Percentiles rank a stretch among this genome's conserved stretches.
Conservation (phyloP, 2,797 vertebrate species). For the Garrulus glandarius region DNA sequence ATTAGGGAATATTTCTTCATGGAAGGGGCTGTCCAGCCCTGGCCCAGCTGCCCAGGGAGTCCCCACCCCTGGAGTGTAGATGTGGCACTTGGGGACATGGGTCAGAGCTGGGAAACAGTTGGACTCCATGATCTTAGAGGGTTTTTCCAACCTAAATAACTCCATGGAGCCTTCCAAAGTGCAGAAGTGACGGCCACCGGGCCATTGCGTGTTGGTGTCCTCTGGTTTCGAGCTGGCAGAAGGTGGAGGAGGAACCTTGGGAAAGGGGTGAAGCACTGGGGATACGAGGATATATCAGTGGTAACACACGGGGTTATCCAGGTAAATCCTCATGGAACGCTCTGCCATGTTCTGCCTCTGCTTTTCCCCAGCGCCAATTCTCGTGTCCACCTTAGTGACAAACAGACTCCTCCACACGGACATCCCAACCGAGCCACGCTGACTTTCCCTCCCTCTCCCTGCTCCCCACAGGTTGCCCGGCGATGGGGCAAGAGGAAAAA, state of each 20-base stretch:
- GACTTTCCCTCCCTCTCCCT: not conserved
- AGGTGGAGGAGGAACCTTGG: not conserved
- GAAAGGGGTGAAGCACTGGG: not conserved
- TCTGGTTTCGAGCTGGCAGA: not conserved
- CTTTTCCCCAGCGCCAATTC: not conserved
- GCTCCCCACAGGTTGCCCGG: conserved; percentile 80
- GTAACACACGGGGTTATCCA: rapidly evolving
- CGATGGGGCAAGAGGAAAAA: conserved; percentile 93
- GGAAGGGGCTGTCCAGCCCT: not conserved
- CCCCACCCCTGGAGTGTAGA: not conserved
- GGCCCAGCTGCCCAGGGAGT: not conserved
- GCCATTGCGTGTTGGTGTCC: rapidly evolving
- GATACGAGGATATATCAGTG: not conserved
- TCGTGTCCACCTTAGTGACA: rapidly evolving
- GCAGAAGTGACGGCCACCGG: not conserved
- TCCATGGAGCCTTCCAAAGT: not conserved
- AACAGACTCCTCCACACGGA: rapidly evolving
- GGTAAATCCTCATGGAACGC: not conserved
- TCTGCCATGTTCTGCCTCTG: not conserved
- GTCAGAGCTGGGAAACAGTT: rapidly evolving
- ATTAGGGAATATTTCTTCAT: not conserved
- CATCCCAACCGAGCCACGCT: rapidly evolving
- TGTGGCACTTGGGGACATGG: not conserved
- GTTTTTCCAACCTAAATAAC: not conserved
- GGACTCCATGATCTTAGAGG: not conserved